Evolutionary conservation across 2,888 invertebrate genomes (phyloP), one percentile per base, ranked within the genome.

Genomic region (Hypolimnas misippus): DNA sequence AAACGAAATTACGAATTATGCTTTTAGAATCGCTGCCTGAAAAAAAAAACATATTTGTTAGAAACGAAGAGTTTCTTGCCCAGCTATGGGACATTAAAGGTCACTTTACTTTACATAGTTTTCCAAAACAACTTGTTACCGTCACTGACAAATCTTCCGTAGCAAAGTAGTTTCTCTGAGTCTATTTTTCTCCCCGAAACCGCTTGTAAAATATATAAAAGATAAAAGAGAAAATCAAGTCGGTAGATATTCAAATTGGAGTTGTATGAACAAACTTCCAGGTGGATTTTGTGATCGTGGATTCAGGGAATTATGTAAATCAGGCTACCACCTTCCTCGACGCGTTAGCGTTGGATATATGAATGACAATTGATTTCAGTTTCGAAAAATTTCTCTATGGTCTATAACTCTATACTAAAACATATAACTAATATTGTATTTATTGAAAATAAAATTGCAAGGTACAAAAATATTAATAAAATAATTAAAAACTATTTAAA

Each of bases 191-290:
- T 8, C 1, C 14, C 1, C 8, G 16, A 8, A 16, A 42, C 42
- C 10, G 17, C n/a, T 14, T 14, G 40, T 16, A 10, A 42, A 42
- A 42, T 17, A 42, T 17, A 17, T 17, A 42, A 42, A 17, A 42
- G 6, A 42, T 42, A 42, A 42, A 42, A 42, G 17, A 42, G 42
- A 42, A 42, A 42, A 42, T 42, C 42, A 42, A 17, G 42, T 42
- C 8, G 17, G 16, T 16, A 42, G 42, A 42, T 42, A 50, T 50
- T 50, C 50, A 50, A 50, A 50, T 50, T 50, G 29, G 29, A 29
- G 50, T 29, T 50, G 29, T 50, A 21, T 29, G 50, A 50, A 50
- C 50, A 50, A 50, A 50, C 50, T 50, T 50, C 21, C 25, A 29
- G 25, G 29, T 42, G 42, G 42, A 42, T 42, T 42, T 42, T 7